Percentiles rank a stretch among this genome's conserved stretches.
Evolutionary conservation across 1,140 invertebrate genomes (phyloP).

Genomic region (Drosophila tani): DNA sequence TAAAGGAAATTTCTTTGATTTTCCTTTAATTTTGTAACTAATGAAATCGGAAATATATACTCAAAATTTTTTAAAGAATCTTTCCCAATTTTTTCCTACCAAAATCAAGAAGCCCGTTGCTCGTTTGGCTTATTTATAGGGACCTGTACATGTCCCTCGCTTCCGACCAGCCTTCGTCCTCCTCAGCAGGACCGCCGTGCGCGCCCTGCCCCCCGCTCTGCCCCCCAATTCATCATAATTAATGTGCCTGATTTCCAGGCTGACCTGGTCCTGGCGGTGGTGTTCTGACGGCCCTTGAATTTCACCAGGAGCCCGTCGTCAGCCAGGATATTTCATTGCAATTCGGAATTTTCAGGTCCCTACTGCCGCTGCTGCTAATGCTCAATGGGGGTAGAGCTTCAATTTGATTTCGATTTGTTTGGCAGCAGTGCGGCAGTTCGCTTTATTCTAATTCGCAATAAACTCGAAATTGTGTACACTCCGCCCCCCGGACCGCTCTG

Average conservation of each 20-base stretch:
- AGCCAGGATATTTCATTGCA: slow-evolving; percentile 26
- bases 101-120: too few relatives aligned
- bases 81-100: too few relatives aligned
- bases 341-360: slow-evolving; percentile 19
- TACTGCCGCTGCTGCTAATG: too few relatives aligned
- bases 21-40: too few relatives aligned
- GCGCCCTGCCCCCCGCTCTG: background rate
- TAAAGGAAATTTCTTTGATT: too few relatives aligned
- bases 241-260: slow-evolving; percentile 76
- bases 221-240: slow-evolving; percentile 70
- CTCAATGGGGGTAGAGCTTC: slow-evolving; percentile 17
- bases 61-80: too few relatives aligned
- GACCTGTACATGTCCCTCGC: background rate
- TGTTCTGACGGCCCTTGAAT: slow-evolving; percentile 8
- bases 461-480: slow-evolving; percentile 47
- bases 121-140: background rate
- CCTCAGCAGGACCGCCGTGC: background rate
- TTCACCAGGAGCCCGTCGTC: slow-evolving; percentile 12
- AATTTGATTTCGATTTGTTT: slow-evolving; percentile 69
- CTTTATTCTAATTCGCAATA: slow-evolving; percentile 73
- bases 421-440: slow-evolving; percentile 28
- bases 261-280: slow-evolving; percentile 25
- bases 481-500: background rate
- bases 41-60: too few relatives aligned
- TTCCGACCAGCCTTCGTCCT: background rate